phyloP scores from a whole-genome alignment of 2,888 invertebrate genomes.

The Amiota communis region DNA sequence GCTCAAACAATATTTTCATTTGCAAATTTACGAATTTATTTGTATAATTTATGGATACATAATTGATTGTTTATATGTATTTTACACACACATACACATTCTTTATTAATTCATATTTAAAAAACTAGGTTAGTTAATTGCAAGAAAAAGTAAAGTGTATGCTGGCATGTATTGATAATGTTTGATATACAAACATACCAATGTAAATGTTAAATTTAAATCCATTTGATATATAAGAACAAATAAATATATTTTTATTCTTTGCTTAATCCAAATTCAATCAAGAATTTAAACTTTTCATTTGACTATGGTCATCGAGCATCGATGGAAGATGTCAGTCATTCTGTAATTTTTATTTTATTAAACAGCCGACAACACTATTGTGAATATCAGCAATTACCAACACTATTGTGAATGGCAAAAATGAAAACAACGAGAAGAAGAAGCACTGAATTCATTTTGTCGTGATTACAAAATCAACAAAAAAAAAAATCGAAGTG shows the following conservation, averaged over 20 bases:
- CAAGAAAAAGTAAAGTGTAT: background rate
- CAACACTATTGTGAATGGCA: background rate
- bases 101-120: background rate
- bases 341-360: background rate
- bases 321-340: background rate
- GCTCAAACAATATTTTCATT: slow-evolving; percentile 12
- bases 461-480: slow-evolving; percentile 30
- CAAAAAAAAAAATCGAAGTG: background rate
- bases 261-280: background rate
- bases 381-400: background rate
- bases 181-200: background rate
- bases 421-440: background rate
- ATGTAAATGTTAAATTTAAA: background rate
- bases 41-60: slow-evolving; percentile 5
- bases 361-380: background rate
- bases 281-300: no score
- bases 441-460: background rate
- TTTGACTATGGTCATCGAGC: no score
- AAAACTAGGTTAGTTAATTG: slow-evolving; percentile 14
- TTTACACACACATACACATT: background rate
- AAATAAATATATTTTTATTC: background rate
- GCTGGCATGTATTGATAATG: background rate
- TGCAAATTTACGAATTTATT: slow-evolving; percentile 27
- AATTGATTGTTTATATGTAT: background rate
- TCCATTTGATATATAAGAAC: background rate